Base-by-base conservation (phyloP, 1,140 invertebrate genomes). In the Papilio glaucus region DNA sequence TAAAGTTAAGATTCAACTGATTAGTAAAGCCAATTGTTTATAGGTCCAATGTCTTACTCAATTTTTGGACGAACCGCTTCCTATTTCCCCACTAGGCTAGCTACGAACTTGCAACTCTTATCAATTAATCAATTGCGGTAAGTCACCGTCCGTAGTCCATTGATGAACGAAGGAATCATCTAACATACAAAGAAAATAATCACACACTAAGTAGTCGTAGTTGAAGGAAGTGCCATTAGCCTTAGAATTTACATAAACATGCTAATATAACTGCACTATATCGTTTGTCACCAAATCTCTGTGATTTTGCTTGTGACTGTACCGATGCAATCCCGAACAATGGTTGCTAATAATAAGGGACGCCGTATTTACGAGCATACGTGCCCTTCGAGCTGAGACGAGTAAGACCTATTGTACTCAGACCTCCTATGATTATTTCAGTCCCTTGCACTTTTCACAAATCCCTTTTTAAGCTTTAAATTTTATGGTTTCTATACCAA, bases 371-470 rank as follows among this genome's bases (percentile, higher is more conserved):
- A 92, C 87, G 90, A 91, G 80, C 87, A 90, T 91, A 92, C 88
- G 90, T 91, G 90, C 90, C 85, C 81, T 90, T 84, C 76, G 79
- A 83, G 80, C 82, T 85, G 85, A 85, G 90, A 89, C 87, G 87
- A 85, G 86, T 83, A 83, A 85, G 79, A 83, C 83, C 87, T 87
- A 91, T 92, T 91, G 89, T 91, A 79, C 88, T 84, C 85, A 84
- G 89, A 92, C 90, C 90, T 92, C 90, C 90, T 92, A 90, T 91
- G 90, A 92, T 90, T 91, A 91, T 91, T 92, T 88, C 85, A 88
- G 79, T 81, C 83, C 79, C 82, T 85, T 81, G 80, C 78, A 86
- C 81, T 88, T 89, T 87, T 89, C 84, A 77, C 85, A 86, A 85
- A 86, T 89, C 85, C 83, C 77, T 82, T 78, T 76, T 84, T 88